phyloP scores from a whole-genome alignment of 2,797 vertebrate genomes.

The Sparus aurata region DNA sequence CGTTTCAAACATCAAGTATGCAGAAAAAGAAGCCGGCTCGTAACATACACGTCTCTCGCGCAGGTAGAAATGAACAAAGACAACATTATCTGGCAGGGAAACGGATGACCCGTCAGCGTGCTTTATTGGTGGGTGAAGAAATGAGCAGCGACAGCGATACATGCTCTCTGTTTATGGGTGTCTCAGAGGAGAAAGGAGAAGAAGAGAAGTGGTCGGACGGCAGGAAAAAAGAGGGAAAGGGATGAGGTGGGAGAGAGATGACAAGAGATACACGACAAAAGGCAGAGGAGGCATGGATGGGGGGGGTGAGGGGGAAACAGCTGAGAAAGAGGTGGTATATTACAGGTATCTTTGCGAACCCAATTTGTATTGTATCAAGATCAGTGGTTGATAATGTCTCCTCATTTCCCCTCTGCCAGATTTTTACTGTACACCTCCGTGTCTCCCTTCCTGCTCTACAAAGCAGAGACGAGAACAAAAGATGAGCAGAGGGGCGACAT shows the following conservation, averaged over 20 bases:
- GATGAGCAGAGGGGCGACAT: slow-evolving; percentile 30
- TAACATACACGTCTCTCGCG: slow-evolving; percentile 55
- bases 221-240: slow-evolving; percentile 3
- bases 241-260: slow-evolving; percentile 17
- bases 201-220: slow-evolving; percentile 26
- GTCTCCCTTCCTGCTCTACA: slow-evolving; percentile 53
- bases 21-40: neutral
- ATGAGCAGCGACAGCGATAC: slow-evolving; percentile 69
- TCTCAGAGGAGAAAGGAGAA: slow-evolving; percentile 48
- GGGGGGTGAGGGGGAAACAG: neutral
- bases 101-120: slow-evolving; percentile 53
- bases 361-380: slow-evolving; percentile 76
- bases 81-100: slow-evolving; percentile 64
- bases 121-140: slow-evolving; percentile 64
- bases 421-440: slow-evolving; percentile 62
- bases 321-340: slow-evolving; percentile 34
- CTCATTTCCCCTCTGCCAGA: slow-evolving; percentile 75
- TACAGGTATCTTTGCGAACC: slow-evolving; percentile 67
- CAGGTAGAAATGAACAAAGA: slow-evolving; percentile 72
- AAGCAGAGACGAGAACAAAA: slow-evolving; percentile 68
- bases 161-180: slow-evolving; percentile 60
- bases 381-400: slow-evolving; percentile 69
- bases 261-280: slow-evolving; percentile 55
- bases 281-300: slow-evolving; percentile 1
- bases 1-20: slow-evolving; percentile 27